Base-by-base conservation (phyloP, 2,113 vertebrate genomes). In the Calidris pugnax region DNA sequence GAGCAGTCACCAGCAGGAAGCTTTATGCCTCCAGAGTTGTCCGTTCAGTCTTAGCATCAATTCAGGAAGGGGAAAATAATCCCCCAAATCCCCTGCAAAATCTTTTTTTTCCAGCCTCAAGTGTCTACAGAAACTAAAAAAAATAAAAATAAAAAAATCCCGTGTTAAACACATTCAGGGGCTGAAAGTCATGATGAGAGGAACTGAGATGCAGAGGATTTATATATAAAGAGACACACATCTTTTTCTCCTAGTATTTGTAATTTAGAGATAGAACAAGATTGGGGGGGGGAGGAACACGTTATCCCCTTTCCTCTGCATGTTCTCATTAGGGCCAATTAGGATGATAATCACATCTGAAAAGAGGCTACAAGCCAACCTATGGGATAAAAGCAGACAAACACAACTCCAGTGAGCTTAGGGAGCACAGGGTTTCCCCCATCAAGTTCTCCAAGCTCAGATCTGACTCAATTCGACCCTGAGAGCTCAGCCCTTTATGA, bases 321-420 rank as follows among this genome's bases (percentile, higher is more conserved):
- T 45, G 57, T 45, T 96, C 82, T 95, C 95, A 83, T 92, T 91
- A 96, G 87, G 76, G 57, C 39, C 85, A 90, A 87, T 91, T 82
- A 96, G 66, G 67, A 68, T 15, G 39, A 73, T 90, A 96, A 95
- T 92, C 71, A 78, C 69, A 91, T 87, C 73, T 51, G 59, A 96
- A 91, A 89, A 60, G 60, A 90, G 81, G 55, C 74, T 87, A 87
- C 66, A 74, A 85, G 84, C 96, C 88, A 93, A 87, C 10, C n/a
- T 55, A 81, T 47, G 90, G 33, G 68, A 95, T 74, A 89, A 84
- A 95, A 85, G 75, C 71, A 85, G 85, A 74, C 66, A 94, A 96
- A 93, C 55, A 79, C 78, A 90, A 48, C 67, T 84, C 48, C 1
- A 13, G 66, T 14, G 45, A 80, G 75, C 74, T 88, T 22, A 48